Evolutionary conservation across 1,140 invertebrate genomes (phyloP).

Genomic region (Platyscapa corneri): DNA sequence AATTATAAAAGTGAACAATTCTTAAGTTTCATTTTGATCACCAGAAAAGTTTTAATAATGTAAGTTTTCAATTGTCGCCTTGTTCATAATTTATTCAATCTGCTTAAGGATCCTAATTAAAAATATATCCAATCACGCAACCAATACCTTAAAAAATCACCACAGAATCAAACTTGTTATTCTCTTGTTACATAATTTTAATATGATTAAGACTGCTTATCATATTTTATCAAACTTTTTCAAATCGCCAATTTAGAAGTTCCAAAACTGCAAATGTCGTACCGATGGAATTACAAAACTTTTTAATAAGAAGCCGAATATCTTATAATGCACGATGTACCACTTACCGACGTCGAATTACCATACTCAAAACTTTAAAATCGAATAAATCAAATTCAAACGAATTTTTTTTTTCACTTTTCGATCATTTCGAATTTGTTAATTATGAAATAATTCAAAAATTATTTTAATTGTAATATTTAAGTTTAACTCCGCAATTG

Average conservation of each 20-base stretch:
- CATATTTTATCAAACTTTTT: neutral
- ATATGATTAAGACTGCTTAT: neutral
- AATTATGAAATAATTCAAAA: conserved; percentile 20
- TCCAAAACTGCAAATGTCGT: neutral
- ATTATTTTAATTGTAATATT: no score
- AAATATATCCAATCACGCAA: no score
- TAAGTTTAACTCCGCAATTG: conserved; percentile 50
- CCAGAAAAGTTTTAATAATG: no score
- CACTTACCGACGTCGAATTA: neutral
- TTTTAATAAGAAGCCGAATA: conserved; percentile 26
- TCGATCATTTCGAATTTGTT: neutral
- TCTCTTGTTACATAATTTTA: neutral
- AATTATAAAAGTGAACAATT: no score
- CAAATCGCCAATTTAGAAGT: neutral
- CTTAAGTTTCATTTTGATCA: no score
- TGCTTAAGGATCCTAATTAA: no score
- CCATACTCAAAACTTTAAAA: neutral
- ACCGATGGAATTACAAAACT: neutral
- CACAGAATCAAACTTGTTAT: neutral
- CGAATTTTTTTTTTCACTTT: neutral
- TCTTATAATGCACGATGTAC: neutral
- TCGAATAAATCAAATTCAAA: neutral
- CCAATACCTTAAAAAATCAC: no score
- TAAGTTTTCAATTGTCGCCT: no score
- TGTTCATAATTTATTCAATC: no score